A percentile compares a stretch with the other conserved stretches of the same genome.
phyloP scores from a whole-genome alignment of 2,113 vertebrate species.

The Chrysochloris asiatica region DNA sequence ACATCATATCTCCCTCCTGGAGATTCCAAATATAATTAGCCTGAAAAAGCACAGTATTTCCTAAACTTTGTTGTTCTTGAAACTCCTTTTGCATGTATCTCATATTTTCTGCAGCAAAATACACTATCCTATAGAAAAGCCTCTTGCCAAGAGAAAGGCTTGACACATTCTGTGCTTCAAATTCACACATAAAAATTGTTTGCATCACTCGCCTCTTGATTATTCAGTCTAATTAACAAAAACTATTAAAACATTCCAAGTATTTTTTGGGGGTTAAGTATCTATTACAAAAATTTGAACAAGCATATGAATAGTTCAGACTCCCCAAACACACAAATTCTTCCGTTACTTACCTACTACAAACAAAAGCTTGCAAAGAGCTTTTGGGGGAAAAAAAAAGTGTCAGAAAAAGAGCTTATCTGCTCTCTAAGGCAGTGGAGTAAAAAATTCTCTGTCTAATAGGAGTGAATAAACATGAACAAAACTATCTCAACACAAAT shows the following conservation, averaged over 20 bases:
- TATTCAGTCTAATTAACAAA: not conserved
- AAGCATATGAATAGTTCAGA: not conserved
- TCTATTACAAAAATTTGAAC: not conserved
- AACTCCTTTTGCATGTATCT: slow-evolving; percentile 4
- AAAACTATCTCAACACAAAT: slow-evolving; percentile 40
- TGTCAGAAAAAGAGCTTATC: slow-evolving; percentile 35
- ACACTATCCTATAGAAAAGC: not conserved
- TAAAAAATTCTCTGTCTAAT: not conserved
- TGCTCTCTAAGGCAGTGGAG: not conserved
- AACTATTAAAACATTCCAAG: slow-evolving; percentile 4
- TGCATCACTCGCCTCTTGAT: not conserved
- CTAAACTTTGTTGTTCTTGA: not conserved
- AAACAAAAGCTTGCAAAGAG: not conserved
- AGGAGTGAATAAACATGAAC: not conserved
- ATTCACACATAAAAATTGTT: not conserved
- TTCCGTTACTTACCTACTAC: slow-evolving; percentile 15
- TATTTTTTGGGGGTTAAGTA: not conserved
- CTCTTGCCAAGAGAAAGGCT: not conserved
- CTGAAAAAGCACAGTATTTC: slow-evolving; percentile 13
- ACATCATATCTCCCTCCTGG: not conserved
- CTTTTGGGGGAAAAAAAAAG: slow-evolving; percentile 14
- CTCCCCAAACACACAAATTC: not conserved
- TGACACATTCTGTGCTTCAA: not conserved
- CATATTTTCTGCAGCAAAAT: slow-evolving; percentile 30
- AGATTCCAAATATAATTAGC: not conserved